Evolutionary conservation across 2,113 vertebrate genomes (phyloP).

Genomic region (Pluvianellus socialis): DNA sequence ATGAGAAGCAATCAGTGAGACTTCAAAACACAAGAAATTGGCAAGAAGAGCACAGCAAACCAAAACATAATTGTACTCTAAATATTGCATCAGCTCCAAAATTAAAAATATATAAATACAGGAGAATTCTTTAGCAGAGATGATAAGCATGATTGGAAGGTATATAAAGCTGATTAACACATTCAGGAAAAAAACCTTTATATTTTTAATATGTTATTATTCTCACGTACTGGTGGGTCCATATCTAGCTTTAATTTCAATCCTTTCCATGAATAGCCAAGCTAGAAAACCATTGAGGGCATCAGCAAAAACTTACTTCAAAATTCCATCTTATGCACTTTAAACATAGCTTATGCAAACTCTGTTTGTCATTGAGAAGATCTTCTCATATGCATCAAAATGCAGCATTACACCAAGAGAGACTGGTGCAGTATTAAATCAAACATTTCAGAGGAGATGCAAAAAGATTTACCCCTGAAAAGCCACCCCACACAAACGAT

Average conservation of each 20-base stretch:
- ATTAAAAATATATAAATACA: neutral
- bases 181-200: neutral
- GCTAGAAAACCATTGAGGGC: neutral
- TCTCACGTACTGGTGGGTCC: neutral
- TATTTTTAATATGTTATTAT: neutral
- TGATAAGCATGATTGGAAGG: neutral
- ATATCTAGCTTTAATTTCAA: neutral
- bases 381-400: neutral
- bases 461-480: neutral
- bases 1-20: constrained; percentile 53
- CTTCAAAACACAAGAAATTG: constrained; percentile 48
- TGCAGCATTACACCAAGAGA: neutral
- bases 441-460: neutral
- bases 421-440: neutral
- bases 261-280: neutral
- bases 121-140: neutral
- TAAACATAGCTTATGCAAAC: neutral
- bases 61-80: constrained; percentile 24
- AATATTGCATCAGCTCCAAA: neutral
- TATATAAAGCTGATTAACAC: neutral
- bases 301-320: neutral
- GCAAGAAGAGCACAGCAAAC: constrained; percentile 40
- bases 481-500: neutral
- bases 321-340: neutral
- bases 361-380: neutral